Percentiles rank a stretch among this genome's conserved stretches.
phyloP scores from a whole-genome alignment of 2,113 vertebrate species.

The Leucoraja erinaceus region DNA sequence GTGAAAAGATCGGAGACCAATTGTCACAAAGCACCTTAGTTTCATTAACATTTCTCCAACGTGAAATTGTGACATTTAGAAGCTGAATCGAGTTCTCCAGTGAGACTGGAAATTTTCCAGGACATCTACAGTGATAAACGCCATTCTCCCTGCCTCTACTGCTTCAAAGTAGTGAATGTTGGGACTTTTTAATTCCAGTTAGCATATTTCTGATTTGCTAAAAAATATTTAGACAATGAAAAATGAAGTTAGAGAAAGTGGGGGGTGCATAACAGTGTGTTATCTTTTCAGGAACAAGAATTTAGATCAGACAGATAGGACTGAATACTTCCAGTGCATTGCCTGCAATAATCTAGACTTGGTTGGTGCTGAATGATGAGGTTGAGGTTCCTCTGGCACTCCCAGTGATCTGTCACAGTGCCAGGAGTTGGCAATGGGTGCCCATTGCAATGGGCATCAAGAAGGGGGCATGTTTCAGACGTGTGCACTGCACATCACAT shows the following conservation, averaged over 20 bases:
- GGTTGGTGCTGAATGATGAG: background rate
- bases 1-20: background rate
- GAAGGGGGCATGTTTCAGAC: background rate
- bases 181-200: background rate
- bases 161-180: background rate
- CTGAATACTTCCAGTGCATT: background rate
- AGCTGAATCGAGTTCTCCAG: background rate
- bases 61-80: background rate
- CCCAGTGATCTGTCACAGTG: background rate
- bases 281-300: background rate
- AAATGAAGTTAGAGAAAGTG: background rate
- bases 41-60: constrained; percentile 1
- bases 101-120: background rate
- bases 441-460: background rate
- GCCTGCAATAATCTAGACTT: background rate
- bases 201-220: background rate
- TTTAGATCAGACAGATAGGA: background rate
- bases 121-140: background rate
- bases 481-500: background rate
- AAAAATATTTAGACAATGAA: background rate
- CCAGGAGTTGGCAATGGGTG: background rate
- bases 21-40: background rate
- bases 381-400: background rate
- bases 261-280: background rate
- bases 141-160: background rate